Percentiles rank a stretch among this genome's conserved stretches.
phyloP scores from a whole-genome alignment of 1,140 invertebrate species.

The Magallana gigas region DNA sequence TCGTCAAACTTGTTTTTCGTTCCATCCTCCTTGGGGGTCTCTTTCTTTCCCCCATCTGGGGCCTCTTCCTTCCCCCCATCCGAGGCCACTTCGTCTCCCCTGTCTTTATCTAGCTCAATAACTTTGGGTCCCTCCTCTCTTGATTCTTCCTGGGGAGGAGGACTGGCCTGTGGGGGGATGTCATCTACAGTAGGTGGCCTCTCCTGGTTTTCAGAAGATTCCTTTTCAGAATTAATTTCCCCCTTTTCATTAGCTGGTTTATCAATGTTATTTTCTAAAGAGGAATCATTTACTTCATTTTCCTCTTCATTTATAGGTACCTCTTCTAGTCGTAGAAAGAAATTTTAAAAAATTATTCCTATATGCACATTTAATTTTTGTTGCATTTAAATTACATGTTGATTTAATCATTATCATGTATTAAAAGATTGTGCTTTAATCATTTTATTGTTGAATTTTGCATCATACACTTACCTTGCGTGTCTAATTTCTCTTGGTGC shows the following conservation, averaged over 20 bases:
- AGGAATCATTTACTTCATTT: not conserved
- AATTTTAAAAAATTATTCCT: too few relatives aligned
- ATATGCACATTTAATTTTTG: too few relatives aligned
- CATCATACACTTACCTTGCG: too few relatives aligned
- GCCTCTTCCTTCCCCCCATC: not conserved
- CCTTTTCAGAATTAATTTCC: slow-evolving; percentile 14
- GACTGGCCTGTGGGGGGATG: not conserved
- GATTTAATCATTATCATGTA: too few relatives aligned
- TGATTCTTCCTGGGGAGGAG: not conserved
- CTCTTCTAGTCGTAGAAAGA: too few relatives aligned
- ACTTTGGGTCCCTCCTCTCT: not conserved
- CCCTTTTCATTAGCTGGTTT: not conserved
- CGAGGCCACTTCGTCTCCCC: not conserved
- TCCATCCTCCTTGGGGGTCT: not conserved
- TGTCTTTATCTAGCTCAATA: not conserved
- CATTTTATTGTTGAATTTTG: too few relatives aligned
- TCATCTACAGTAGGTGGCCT: not conserved
- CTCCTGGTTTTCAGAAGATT: not conserved
- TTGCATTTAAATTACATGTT: too few relatives aligned
- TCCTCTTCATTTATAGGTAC: slow-evolving; percentile 15
- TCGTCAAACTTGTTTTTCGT: slow-evolving; percentile 17
- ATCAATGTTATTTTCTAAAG: not conserved
- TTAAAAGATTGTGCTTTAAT: too few relatives aligned
- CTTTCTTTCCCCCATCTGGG: not conserved
- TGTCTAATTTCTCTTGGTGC: slow-evolving; percentile 40